A percentile compares a stretch with the other conserved stretches of the same genome.
phyloP scores from a whole-genome alignment of 2,797 vertebrate species.

The Cheirogaleus major region DNA sequence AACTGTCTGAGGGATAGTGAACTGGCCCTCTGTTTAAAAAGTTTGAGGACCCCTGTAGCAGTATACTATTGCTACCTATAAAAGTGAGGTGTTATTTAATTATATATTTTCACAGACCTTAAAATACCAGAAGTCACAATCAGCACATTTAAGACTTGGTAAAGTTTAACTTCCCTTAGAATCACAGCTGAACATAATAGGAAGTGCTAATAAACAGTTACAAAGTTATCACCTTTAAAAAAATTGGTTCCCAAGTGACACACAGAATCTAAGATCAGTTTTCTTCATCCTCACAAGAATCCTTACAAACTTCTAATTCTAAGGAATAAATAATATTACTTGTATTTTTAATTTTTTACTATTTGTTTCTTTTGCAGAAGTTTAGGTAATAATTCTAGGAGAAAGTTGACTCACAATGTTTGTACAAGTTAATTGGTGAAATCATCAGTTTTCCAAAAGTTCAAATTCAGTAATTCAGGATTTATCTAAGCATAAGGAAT shows the following conservation, averaged over 20 bases:
- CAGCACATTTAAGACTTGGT: background rate
- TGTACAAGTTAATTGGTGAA: constrained; percentile 11
- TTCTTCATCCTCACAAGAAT: background rate
- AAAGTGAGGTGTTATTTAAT: background rate
- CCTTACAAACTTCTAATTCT: background rate
- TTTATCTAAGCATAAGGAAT: background rate
- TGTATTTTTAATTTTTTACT: background rate
- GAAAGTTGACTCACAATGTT: background rate
- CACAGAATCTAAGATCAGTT: background rate
- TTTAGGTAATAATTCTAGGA: constrained; percentile 13
- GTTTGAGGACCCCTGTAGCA: too few relatives aligned
- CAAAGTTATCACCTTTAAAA: background rate
- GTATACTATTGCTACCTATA: background rate
- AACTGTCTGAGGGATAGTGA: too few relatives aligned
- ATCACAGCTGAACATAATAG: background rate
- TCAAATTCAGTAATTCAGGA: constrained; percentile 7
- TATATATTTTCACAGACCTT: background rate
- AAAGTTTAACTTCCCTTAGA: background rate
- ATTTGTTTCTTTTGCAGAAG: constrained; percentile 3
- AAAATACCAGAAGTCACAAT: background rate
- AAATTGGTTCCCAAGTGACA: background rate
- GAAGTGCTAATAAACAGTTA: background rate
- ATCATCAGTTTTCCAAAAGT: background rate
- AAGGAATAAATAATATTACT: background rate
- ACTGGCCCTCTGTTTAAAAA: too few relatives aligned